Percentiles rank a stretch among this genome's conserved stretches.
Conservation (phyloP, 2,888 invertebrate genomes). For the Catocala fraxini region DNA sequence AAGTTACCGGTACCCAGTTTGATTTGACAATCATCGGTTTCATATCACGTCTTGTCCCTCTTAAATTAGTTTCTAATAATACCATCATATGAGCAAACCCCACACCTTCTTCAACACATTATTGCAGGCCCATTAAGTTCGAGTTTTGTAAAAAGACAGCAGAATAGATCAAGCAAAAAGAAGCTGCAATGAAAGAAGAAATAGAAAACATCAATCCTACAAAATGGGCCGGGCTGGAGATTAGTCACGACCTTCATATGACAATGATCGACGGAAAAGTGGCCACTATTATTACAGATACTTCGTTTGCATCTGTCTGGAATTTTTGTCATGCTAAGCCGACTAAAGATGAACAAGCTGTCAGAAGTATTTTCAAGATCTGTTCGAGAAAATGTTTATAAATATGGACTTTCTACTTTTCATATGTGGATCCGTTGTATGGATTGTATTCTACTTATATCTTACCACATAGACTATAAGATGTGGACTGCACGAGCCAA, state of each 20-base stretch:
- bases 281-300: not conserved
- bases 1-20: too few species aligned
- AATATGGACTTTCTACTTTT: too few species aligned
- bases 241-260: not conserved
- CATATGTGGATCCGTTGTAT: too few species aligned
- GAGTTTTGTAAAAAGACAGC: not conserved
- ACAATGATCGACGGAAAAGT: slow-evolving; percentile 1
- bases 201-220: not conserved
- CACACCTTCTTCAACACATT: not conserved
- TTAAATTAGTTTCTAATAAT: not conserved
- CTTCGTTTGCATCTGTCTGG: too few species aligned
- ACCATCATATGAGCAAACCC: not conserved
- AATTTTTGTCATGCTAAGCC: not conserved
- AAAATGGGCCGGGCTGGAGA: not conserved
- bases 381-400: too few species aligned
- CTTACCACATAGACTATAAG: too few species aligned
- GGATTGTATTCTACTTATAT: too few species aligned
- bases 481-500: too few species aligned
- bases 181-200: not conserved
- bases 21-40: not conserved
- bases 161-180: not conserved
- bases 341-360: not conserved
- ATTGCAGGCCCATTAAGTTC: not conserved
- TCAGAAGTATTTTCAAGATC: not conserved
- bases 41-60: not conserved